phyloP scores from a whole-genome alignment of 2,888 invertebrate genomes.

The Meiosimyza decipiens region DNA sequence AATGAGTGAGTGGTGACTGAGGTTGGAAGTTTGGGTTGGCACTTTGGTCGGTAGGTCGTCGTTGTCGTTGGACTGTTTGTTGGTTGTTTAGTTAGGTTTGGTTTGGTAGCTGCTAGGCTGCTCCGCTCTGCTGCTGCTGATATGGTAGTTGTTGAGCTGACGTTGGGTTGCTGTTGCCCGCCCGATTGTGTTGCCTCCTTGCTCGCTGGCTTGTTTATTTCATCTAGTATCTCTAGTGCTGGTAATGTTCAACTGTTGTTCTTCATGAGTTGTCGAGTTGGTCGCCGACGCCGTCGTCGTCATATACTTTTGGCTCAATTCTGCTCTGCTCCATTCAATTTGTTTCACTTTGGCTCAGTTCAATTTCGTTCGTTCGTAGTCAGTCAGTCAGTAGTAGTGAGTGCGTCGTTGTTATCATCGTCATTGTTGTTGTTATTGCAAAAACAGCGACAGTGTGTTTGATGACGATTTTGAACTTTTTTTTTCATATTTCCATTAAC shows the following conservation, averaged over 20 bases:
- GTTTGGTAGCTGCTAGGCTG: neutral
- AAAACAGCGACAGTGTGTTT: conserved; percentile 16
- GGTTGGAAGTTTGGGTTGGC: conserved; percentile 2
- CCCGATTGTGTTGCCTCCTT: neutral
- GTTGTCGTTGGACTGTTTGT: neutral
- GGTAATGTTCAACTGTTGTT: neutral
- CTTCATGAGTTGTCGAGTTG: neutral
- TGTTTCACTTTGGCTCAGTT: conserved; percentile 7
- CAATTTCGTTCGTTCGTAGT: conserved; percentile 7
- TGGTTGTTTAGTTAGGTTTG: conserved; percentile 12
- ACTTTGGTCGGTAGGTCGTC: conserved; percentile 11
- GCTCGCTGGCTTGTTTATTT: neutral
- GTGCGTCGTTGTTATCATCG: conserved; percentile 19
- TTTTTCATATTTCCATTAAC: conserved; percentile 45
- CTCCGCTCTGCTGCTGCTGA: conserved; percentile 2
- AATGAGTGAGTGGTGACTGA: neutral
- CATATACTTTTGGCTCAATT: conserved; percentile 2
- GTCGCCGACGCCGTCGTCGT: too few species aligned
- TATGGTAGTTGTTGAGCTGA: conserved; percentile 14
- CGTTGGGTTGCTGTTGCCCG: neutral
- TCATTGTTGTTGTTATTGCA: conserved; percentile 22
- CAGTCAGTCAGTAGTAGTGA: conserved; percentile 5
- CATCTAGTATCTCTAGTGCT: conserved; percentile 1
- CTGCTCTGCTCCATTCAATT: conserved; percentile 7
- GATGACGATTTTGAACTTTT: conserved; percentile 22